Evolutionary conservation across 2,113 vertebrate genomes (phyloP).

Genomic region (Platysternon megacephalum): DNA sequence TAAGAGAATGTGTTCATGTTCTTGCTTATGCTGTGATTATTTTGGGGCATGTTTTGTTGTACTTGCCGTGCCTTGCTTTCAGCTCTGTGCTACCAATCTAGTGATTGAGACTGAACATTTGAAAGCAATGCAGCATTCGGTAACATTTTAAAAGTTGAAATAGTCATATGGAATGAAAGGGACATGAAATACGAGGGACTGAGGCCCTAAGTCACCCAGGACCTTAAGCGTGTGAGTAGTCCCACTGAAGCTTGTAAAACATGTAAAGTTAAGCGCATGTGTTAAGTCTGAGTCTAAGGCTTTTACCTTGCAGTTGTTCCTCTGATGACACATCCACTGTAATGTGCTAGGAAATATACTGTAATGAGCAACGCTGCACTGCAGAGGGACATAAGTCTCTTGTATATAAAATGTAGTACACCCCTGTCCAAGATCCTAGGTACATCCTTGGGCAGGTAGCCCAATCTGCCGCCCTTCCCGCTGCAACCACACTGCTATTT

Average conservation of each 20-base stretch:
- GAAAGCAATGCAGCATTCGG: neutral
- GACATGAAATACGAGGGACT: neutral
- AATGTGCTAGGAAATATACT: neutral
- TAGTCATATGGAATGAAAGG: neutral
- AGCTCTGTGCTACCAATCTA: neutral
- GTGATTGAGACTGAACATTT: neutral
- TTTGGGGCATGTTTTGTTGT: neutral
- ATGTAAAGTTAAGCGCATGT: neutral
- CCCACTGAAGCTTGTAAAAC: neutral
- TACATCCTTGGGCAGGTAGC: neutral
- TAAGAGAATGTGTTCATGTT: neutral
- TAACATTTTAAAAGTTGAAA: neutral
- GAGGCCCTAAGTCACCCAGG: neutral
- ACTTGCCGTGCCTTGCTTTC: neutral
- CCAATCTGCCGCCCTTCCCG: no score
- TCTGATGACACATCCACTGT: neutral
- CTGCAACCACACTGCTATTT: neutral
- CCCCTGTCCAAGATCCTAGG: neutral
- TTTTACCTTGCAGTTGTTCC: neutral
- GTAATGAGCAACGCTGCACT: neutral
- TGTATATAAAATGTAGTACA: neutral
- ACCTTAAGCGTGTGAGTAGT: neutral
- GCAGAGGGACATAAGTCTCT: neutral
- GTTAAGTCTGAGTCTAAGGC: neutral
- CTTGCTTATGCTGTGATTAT: neutral